Percentiles rank a stretch among this genome's conserved stretches.
These are phyloP conservation scores for Pomacea canaliculata DNA, from an alignment of 2,888 invertebrate species.

Conservation along the genomic window DNA sequence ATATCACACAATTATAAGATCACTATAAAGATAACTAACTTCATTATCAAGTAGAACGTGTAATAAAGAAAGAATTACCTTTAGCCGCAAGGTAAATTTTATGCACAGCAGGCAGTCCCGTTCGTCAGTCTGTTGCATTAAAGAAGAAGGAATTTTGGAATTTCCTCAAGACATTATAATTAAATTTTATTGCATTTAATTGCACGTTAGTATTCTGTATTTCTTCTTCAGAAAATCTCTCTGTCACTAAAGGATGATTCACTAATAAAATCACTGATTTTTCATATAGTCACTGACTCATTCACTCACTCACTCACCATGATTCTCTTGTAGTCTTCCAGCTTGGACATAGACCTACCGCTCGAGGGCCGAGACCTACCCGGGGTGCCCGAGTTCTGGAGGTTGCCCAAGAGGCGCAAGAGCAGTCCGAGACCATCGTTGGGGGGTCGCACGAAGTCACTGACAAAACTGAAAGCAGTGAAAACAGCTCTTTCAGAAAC, in stretches of 20 bases:
- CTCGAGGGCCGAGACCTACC: neutral
- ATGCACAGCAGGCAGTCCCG: constrained; percentile 90
- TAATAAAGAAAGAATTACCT: constrained; percentile 46
- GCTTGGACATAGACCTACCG: constrained; percentile 39
- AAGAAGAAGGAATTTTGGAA: neutral
- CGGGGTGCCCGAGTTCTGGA: constrained; percentile 73
- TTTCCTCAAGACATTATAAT: too few relatives aligned
- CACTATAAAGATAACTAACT: too few relatives aligned
- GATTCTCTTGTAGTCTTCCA: constrained; percentile 53
- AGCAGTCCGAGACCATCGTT: constrained; percentile 88
- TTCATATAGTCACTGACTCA: too few relatives aligned
- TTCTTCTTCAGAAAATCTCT: too few relatives aligned
- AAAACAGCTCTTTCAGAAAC: neutral
- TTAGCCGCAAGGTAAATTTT: constrained; percentile 70
- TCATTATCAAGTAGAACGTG: too few relatives aligned
- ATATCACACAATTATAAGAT: too few relatives aligned
- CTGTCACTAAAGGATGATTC: too few relatives aligned
- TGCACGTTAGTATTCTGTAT: too few relatives aligned
- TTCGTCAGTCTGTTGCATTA: constrained; percentile 80
- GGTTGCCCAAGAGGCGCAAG: constrained; percentile 85
- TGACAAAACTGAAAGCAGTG: constrained; percentile 81
- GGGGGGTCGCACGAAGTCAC: constrained; percentile 90
- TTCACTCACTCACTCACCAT: constrained; percentile 38
- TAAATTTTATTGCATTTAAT: too few relatives aligned
- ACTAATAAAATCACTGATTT: too few relatives aligned